Evolutionary conservation across 2,797 vertebrate species (phyloP).

Genomic region (Macropodus opercularis): DNA sequence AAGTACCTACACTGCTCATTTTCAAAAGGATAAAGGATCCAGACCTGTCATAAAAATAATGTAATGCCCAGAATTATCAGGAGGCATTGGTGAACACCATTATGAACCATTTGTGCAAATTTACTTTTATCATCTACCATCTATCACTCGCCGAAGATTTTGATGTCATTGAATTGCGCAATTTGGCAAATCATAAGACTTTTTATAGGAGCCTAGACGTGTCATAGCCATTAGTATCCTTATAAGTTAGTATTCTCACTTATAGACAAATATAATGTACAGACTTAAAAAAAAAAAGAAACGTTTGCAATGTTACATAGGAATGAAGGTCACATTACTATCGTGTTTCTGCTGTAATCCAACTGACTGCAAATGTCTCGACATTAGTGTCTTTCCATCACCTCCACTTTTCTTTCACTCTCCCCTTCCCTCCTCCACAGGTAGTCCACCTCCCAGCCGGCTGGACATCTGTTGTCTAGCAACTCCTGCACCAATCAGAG

Average conservation of each 20-base stretch:
- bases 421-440: conserved; percentile 74
- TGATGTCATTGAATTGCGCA: not conserved
- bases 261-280: not conserved
- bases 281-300: not conserved
- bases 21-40: not conserved
- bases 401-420: conserved; percentile 50
- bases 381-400: conserved; percentile 38
- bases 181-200: not conserved
- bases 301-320: not conserved
- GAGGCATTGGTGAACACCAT: not conserved
- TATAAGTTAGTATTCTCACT: not conserved
- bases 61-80: no score
- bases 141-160: not conserved
- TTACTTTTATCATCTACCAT: not conserved
- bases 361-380: conserved; percentile 19
- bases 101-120: not conserved
- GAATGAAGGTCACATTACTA: not conserved
- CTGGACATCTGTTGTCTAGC: conserved; percentile 87
- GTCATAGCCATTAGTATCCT: not conserved
- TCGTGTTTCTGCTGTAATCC: not conserved
- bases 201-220: not conserved
- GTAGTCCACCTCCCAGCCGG: conserved; percentile 78
- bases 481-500: conserved; percentile 84
- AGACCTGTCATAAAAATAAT: not conserved
- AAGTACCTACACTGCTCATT: not conserved